These are phyloP conservation scores for Stylophora pistillata DNA, from an alignment of 64 coral and sea anemone genomes.

Conservation along the genomic window DNA sequence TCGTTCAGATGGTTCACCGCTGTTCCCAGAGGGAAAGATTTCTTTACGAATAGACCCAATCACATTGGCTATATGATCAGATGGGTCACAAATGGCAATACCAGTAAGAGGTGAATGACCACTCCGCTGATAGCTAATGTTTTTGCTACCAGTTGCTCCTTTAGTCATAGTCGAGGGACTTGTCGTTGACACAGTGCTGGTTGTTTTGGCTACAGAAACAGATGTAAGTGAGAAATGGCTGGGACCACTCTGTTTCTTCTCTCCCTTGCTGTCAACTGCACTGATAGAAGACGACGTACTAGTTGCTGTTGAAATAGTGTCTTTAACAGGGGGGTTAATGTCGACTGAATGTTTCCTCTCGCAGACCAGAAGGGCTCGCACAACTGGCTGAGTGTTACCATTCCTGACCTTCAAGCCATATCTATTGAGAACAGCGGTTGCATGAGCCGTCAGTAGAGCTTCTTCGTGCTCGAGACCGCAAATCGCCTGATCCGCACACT, in stretches of 20 bases:
- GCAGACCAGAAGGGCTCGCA: slow-evolving; percentile 34
- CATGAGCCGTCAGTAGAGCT: neutral
- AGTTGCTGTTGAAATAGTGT: neutral
- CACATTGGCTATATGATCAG: too few relatives aligned
- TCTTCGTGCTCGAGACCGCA: slow-evolving; percentile 7
- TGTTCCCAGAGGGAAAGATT: too few relatives aligned
- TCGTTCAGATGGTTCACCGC: slow-evolving; percentile 16
- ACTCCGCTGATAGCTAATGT: neutral
- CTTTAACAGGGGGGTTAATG: neutral
- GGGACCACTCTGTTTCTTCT: neutral
- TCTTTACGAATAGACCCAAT: too few relatives aligned
- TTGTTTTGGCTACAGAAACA: too few relatives aligned
- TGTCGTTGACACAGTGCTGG: neutral
- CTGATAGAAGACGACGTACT: neutral
- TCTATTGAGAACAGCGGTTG: neutral
- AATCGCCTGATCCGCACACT: neutral
- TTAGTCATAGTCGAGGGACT: neutral
- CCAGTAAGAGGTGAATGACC: neutral
- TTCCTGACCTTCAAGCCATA: slow-evolving; percentile 7
- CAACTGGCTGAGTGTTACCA: neutral
- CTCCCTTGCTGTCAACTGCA: neutral
- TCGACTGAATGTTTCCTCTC: neutral
- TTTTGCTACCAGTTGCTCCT: neutral
- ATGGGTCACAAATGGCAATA: too few relatives aligned
- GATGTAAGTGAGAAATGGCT: too few relatives aligned